A percentile compares a stretch with the other conserved stretches of the same genome.
phyloP scores from a whole-genome alignment of 2,113 vertebrate species.

The Nibea coibor region DNA sequence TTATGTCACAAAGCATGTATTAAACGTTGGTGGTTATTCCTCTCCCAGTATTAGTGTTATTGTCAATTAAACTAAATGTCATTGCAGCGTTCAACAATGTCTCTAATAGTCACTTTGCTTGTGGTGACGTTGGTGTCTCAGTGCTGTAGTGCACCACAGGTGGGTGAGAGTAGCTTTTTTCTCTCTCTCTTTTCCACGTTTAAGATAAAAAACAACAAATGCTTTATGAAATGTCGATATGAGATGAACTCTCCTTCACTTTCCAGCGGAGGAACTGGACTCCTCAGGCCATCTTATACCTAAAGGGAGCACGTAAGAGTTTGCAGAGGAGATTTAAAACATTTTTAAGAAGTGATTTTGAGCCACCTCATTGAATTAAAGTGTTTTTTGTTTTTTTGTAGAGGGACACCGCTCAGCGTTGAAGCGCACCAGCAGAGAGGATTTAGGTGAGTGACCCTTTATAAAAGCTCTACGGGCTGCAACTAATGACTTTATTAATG shows the following conservation, averaged over 20 bases:
- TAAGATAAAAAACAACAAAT: neutral
- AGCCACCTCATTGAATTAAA: neutral
- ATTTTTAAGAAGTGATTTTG: neutral
- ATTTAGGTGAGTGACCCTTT: conserved; percentile 39
- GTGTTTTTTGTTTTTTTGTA: conserved; percentile 23
- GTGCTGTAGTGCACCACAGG: conserved; percentile 60
- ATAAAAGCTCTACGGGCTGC: neutral
- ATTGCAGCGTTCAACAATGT: conserved; percentile 55
- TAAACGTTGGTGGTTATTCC: neutral
- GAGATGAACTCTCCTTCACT: neutral
- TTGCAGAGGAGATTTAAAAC: neutral
- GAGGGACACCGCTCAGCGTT: conserved; percentile 57
- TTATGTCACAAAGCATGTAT: neutral
- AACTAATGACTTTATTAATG: neutral
- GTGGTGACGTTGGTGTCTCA: conserved; percentile 58
- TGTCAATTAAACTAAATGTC: neutral
- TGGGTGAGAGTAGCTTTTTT: conserved; percentile 2
- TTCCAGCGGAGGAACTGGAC: conserved; percentile 75
- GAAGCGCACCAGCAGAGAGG: conserved; percentile 57
- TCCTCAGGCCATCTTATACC: conserved; percentile 75
- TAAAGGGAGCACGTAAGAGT: conserved; percentile 74
- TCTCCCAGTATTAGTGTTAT: neutral
- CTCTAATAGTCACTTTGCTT: conserved; percentile 41
- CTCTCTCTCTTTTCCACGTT: neutral
- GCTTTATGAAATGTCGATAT: neutral